Evolutionary conservation across 2,888 invertebrate genomes (phyloP).

Genomic region (Lucinisca nassula): DNA sequence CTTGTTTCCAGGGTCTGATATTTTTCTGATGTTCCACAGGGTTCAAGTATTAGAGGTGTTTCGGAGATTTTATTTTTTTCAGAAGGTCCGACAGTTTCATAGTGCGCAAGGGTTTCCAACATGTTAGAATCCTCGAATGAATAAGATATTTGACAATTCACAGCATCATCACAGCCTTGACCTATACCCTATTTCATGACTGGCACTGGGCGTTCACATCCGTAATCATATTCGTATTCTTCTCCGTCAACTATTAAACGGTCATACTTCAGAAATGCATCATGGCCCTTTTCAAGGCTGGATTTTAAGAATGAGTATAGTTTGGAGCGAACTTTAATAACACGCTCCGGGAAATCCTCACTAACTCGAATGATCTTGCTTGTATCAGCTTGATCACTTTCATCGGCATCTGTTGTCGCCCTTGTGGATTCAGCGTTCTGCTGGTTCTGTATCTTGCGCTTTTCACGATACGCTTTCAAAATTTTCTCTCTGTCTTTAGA

Average conservation of each 20-base stretch:
- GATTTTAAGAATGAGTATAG: constrained; percentile 1
- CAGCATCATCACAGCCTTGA: too few relatives aligned
- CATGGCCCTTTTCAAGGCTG: background rate
- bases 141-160: too few relatives aligned
- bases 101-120: too few relatives aligned
- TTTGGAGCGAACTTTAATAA: background rate
- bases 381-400: background rate
- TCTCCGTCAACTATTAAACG: background rate
- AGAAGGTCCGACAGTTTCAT: too few relatives aligned
- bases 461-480: background rate
- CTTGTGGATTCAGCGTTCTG: background rate
- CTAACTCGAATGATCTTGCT: background rate
- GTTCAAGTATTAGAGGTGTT: too few relatives aligned
- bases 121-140: too few relatives aligned
- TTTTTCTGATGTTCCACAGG: too few relatives aligned
- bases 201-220: background rate
- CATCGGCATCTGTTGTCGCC: background rate
- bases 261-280: background rate
- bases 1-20: too few relatives aligned
- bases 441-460: background rate
- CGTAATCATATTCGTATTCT: background rate
- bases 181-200: background rate
- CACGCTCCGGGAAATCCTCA: constrained; percentile 9
- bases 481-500: background rate
- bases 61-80: too few relatives aligned